Base-by-base conservation (phyloP, 2,113 vertebrate species). In the Sebastes schlegelii region DNA sequence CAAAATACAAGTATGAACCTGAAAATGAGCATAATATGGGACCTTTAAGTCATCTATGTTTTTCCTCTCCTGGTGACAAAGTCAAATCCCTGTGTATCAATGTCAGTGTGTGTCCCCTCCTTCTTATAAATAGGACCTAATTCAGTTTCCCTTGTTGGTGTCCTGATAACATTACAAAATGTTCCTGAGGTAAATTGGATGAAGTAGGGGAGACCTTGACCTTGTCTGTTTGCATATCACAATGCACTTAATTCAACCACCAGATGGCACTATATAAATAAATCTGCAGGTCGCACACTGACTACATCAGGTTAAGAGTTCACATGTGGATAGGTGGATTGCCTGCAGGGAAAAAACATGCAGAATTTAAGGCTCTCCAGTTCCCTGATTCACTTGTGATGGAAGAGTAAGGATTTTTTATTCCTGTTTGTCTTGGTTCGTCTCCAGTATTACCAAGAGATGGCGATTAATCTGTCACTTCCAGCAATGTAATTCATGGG, bases 401-500 rank as follows among this genome's bases (percentile, higher is more conserved):
- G 26, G 14, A 9, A 49, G 54, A 62, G 42, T 74, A 76, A 69
- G 8, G 62, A 73, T 85, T 78, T 77, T 34, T 34, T 34, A 19
- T 60, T 43, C 46, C 19, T 43, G 51, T 73, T 89, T 66, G 52
- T 49, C 43, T 58, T 70, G 60, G 71, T 77, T 48, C 1, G 14
- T 81, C 60, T 71, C 64, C 42, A 77, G 14, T 7, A 54, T 49
- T 8, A 57, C 61, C 62, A 45, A 46, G 74, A 72, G 43, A 74
- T 78, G 70, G 58, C 63, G 79, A 86, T 89, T 84, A 84, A 81
- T 91, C 73, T 85, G 83, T 90, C 88, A 87, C 82, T 82, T 63
- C 45, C 48, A 62, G 64, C 48, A 9, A 14, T 77, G 68, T 84
- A 85, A 87, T 74, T 88, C 73, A 81, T 57, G n/a, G 62, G 62